Percentiles rank a stretch among this genome's conserved stretches.
Conservation (phyloP, 2,797 vertebrate species). For the Anniella stebbinsi region DNA sequence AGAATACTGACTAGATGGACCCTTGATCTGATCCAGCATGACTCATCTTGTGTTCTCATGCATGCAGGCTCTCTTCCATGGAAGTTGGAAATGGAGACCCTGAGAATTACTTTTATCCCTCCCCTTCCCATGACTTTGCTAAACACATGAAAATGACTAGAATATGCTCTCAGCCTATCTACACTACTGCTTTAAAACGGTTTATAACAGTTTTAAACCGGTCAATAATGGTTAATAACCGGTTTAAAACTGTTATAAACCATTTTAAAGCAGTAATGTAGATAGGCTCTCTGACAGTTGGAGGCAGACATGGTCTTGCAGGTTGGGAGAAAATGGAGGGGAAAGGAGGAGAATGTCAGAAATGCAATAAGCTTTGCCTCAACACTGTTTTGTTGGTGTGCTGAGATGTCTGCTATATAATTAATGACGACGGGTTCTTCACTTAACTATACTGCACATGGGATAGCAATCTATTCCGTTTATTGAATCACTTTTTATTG, state of each 20-base stretch:
- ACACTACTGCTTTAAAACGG: no score
- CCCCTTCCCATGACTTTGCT: background rate
- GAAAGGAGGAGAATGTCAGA: background rate
- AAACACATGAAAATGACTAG: background rate
- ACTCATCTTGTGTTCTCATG: no score
- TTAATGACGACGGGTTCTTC: background rate
- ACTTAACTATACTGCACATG: background rate
- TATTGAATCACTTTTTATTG: background rate
- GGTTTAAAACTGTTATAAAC: no score
- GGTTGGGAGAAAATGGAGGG: background rate
- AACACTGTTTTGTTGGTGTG: background rate
- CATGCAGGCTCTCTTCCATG: background rate
- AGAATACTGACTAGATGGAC: no score
- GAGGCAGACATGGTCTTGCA: background rate
- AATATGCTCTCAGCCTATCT: no score
- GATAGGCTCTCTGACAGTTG: background rate
- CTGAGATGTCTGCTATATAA: background rate
- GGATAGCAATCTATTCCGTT: background rate
- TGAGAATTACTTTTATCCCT: background rate
- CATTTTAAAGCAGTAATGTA: no score
- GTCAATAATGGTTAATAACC: no score
- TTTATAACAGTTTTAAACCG: no score
- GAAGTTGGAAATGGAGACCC: background rate
- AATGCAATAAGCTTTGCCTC: background rate
- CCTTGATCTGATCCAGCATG: no score